These are phyloP conservation scores for Microcebus murinus DNA, from an alignment of 2,113 vertebrate species.

Conservation along the genomic window DNA sequence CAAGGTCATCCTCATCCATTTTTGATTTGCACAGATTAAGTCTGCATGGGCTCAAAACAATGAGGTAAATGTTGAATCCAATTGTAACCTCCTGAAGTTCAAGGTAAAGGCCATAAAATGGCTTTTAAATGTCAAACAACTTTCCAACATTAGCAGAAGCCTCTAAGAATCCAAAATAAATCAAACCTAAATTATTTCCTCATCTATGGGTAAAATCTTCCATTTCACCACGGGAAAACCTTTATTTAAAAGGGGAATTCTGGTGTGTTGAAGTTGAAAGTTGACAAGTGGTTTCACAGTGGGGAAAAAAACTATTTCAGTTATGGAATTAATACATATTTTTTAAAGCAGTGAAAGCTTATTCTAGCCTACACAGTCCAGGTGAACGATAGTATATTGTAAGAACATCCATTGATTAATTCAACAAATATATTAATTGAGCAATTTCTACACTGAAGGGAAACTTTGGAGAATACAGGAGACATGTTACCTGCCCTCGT, in stretches of 20 bases:
- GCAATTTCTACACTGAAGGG: neutral
- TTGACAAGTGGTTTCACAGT: neutral
- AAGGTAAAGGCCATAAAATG: constrained; percentile 45
- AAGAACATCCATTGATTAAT: neutral
- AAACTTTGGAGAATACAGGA: neutral
- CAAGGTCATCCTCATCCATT: neutral
- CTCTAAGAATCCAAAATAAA: constrained; percentile 42
- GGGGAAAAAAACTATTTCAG: neutral
- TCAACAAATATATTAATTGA: neutral
- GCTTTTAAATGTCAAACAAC: constrained; percentile 60
- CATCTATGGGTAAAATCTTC: neutral
- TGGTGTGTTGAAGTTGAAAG: neutral
- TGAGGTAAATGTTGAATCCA: constrained; percentile 50
- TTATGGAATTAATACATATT: neutral
- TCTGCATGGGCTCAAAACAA: constrained; percentile 30
- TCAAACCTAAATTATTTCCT: constrained; percentile 51
- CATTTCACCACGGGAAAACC: neutral
- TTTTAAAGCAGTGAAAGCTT: neutral
- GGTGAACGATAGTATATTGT: neutral
- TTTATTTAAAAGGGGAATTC: constrained; percentile 17
- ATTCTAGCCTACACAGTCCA: neutral
- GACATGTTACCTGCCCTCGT: neutral
- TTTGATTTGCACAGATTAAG: constrained; percentile 33
- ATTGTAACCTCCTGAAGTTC: constrained; percentile 23
- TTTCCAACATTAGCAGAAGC: constrained; percentile 44